Evolutionary conservation across 2,113 vertebrate genomes (phyloP), one percentile per base, ranked within the genome.

Genomic region (Xiphias gladius): DNA sequence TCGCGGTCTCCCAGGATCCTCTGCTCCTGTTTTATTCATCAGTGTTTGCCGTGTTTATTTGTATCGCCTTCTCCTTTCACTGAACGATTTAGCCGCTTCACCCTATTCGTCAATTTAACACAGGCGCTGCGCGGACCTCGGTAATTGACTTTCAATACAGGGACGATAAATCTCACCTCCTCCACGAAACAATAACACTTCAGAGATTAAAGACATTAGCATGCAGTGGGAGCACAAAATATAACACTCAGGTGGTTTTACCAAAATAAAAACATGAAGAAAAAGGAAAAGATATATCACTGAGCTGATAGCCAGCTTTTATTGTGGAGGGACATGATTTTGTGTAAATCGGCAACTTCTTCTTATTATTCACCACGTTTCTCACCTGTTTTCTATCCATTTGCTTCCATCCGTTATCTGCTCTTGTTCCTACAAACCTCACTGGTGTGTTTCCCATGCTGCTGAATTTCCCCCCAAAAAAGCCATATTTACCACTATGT

Each of bases 21-120:
- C 54, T 22, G 80, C 80, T 90, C 39, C 68, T 76, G 84, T 82
- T 88, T 91, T 80, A 88, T 90, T 81, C 69, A 85, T 86, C 78
- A 6, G 17, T 26, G 24, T 63, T 73, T 50, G 66, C 62, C 35
- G 2, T 19, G 78, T 77, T 83, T 83, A 54, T 76, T 77, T 76
- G 73, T 64, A 81, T 62, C 66, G 55, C 68, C 82, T 43, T 71
- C 70, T 75, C 17, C 62, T 28, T 68, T 57, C 68, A 24, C 59
- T 1, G 71, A 62, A 43, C 32, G 62, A 76, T 65, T 77, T 26
- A 5, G 63, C 69, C 68, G 59, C 63, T 50, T 64, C 73, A 6
- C 17, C 43, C 66, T 62, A 83, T 83, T 79, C 84, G 85, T 88
- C 88, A 89, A 26, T 77, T 86, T 71, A 84, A 86, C 71, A n/a